Percentiles rank a stretch among this genome's conserved stretches.
Conservation (phyloP, 2,888 invertebrate genomes). For the Apodemia zela region DNA sequence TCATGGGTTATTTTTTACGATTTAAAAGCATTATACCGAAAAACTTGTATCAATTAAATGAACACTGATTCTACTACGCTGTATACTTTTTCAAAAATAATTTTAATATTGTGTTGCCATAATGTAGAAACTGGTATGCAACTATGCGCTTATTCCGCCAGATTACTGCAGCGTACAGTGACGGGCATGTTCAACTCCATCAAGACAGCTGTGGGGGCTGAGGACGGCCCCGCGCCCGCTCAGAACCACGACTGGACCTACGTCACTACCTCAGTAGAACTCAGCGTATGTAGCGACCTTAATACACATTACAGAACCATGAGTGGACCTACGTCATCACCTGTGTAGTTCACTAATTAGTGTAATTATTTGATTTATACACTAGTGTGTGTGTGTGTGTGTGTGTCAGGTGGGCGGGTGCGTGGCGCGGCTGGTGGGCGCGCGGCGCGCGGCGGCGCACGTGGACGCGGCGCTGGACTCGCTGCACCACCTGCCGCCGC, state of each 20-base stretch:
- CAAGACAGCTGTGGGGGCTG: conserved; percentile 82
- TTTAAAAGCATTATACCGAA: no score
- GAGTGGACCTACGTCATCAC: background rate
- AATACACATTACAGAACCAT: background rate
- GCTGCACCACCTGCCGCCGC: conserved; percentile 46
- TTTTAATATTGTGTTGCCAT: no score
- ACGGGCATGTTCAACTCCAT: conserved; percentile 90
- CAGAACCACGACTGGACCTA: conserved; percentile 63
- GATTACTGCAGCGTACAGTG: conserved; percentile 87
- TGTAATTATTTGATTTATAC: no score
- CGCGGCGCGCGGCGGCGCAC: conserved; percentile 78
- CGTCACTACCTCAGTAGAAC: conserved; percentile 52
- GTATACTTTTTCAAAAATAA: no score
- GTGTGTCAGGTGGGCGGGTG: conserved; percentile 60
- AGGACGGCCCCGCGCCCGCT: conserved; percentile 41
- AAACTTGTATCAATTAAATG: no score
- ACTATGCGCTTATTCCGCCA: conserved; percentile 34
- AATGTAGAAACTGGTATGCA: no score
- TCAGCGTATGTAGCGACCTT: conserved; percentile 40
- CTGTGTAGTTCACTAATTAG: no score
- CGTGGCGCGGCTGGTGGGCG: conserved; percentile 73
- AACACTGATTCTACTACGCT: background rate
- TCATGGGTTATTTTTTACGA: no score
- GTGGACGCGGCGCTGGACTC: conserved; percentile 84
- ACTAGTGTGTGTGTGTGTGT: background rate